These are phyloP conservation scores for Lithophane semibrunnea DNA, from an alignment of 2,888 invertebrate species.

Conservation along the genomic window DNA sequence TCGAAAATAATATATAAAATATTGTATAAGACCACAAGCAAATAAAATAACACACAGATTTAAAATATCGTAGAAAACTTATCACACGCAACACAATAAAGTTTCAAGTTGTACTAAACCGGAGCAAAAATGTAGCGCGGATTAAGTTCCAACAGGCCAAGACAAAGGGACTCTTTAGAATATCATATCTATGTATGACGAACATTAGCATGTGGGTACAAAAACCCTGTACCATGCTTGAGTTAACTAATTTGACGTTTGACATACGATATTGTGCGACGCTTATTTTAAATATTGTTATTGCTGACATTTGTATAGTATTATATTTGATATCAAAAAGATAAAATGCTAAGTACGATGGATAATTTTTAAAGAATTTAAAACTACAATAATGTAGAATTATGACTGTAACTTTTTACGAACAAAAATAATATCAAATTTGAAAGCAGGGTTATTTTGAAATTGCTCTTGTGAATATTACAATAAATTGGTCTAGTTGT, in stretches of 20 bases:
- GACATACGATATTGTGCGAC: no score
- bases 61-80: slow-evolving; percentile 19
- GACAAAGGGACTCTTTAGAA: slow-evolving; percentile 63
- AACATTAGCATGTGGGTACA: slow-evolving; percentile 10
- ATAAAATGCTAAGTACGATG: no score
- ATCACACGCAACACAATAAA: slow-evolving; percentile 12
- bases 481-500: no score
- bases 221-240: not conserved
- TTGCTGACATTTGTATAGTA: no score
- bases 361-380: no score
- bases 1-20: not conserved
- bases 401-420: no score
- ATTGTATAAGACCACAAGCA: not conserved
- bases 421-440: no score
- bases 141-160: slow-evolving; percentile 58
- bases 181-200: slow-evolving; percentile 19
- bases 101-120: slow-evolving; percentile 30
- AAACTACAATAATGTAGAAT: no score
- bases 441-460: no score
- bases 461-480: no score
- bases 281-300: no score
- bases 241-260: not conserved
- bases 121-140: slow-evolving; percentile 47
- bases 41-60: not conserved
- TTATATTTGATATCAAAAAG: no score